Evolutionary conservation across 92 coral and sea anemone species (phyloP), one percentile per base, ranked within the genome.

Genomic region (Montipora capitata): DNA sequence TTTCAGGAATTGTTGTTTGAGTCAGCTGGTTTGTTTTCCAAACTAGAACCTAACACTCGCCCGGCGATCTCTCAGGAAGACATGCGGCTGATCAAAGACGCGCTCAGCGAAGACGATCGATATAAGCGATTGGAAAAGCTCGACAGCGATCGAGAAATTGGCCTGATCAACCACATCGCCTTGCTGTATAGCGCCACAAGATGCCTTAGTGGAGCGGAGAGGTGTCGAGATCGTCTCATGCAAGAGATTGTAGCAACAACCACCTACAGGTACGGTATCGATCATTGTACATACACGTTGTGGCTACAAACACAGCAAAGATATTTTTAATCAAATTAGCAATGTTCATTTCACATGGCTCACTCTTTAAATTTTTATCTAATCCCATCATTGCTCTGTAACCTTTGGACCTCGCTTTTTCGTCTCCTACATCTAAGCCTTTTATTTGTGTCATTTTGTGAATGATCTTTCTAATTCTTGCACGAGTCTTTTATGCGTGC

Each of bases 201-300:
- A 84, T 98, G 99, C 78, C 76, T 98, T 43, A 92, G 98, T 73
- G 99, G 99, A 61, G 96, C 98, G 39, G 98, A 95, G 67, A 94
- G 95, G 78, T 98, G 99, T 56, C 96, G 98, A 70, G 99, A 98
- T 92, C 92, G 94, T 3, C 83, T 98, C 44, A 98, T 98, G 96
- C 99, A 98, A 71, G 99, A 96, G 85, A 92, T 98, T 17, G 99
- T 98, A 17, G 96, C 99, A 2, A 96, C 99, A 2, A 98, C 99
- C 20, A 96, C 98, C 15, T 92, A 96, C 90, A 91, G 99, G 99
- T 98, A 91, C n/a, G 8, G 85, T 64, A 63, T 68, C 66, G 17
- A 74, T 18, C 63, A 82, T 74, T 48, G 39, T 16, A 18, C 51
- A 48, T 16, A 13, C 39, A 12, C 10, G 20, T 49, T 48, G 59